Evolutionary conservation across 2,113 vertebrate genomes (phyloP), one percentile per base, ranked within the genome.

Genomic region (Centropus bengalensis): DNA sequence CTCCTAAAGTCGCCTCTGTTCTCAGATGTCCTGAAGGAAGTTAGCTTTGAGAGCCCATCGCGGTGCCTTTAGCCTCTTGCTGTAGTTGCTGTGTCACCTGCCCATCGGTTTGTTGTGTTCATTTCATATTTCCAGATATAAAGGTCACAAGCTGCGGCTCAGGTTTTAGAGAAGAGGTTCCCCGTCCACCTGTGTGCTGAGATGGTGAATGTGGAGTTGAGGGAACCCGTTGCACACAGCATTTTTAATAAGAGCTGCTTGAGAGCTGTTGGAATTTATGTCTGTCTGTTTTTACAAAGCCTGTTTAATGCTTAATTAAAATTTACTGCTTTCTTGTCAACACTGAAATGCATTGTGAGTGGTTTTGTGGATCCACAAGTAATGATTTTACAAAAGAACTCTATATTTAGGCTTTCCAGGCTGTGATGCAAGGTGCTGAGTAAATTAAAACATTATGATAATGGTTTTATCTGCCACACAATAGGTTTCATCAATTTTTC

Each of bases 221-320:
- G 62, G 66, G 78, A 85, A 13, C 40, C 52, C 27, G 33, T 33
- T 63, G 2, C 3, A 3, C 71, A 20, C 26, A 21, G 36, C 36
- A 36, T 36, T 36, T 36, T 36, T 36, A 36, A 36, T 36, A 21
- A 42, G 47, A 12, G 82, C 10, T 49, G 11, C 13, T 76, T 82
- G 3, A 1, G 38, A 58, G 30, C 33, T 42, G 30, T 56, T 51
- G 30, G 36, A 44, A 66, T 92, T 77, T 12, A 19, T 49, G 49
- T 54, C 0, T 62, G 7, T 83, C 91, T 92, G 51, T 91, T 86
- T 91, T 51, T 92, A 80, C 40, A 58, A 77, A 70, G 51, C 22
- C 19, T 40, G 23, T 77, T 79, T 55, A 84, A 40, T 59, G 33
- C 40, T 94, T 85, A 93, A 60, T 89, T 86, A 88, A 86, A 70